Percentiles rank a stretch among this genome's conserved stretches.
Conservation (phyloP, 53 echinoderm and acorn worm genomes). For the Zoroaster sp. region DNA sequence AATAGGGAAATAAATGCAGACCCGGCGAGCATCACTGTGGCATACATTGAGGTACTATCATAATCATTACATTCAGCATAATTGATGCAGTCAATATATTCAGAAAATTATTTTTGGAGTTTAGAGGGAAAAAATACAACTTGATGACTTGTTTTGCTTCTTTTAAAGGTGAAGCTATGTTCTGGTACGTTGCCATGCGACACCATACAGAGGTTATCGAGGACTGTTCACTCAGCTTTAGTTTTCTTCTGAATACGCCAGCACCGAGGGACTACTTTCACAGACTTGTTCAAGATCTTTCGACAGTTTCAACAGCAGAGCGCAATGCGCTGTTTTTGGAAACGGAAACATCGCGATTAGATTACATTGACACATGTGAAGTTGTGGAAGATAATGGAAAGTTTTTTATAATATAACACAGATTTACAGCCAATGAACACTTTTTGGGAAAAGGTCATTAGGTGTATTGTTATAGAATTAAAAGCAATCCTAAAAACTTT, state of each 20-base stretch:
- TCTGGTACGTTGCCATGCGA: conserved; percentile 87
- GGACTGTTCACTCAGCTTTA: conserved; percentile 93
- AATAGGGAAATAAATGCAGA: too few relatives aligned
- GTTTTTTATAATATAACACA: conserved; percentile 30
- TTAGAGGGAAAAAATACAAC: neutral
- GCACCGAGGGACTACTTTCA: conserved; percentile 71
- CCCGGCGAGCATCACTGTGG: too few relatives aligned
- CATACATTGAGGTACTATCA: too few relatives aligned
- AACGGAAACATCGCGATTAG: conserved; percentile 24
- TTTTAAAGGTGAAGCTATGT: conserved; percentile 76
- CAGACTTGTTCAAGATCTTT: conserved; percentile 55
- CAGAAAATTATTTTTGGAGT: neutral
- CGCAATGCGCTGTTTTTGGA: conserved; percentile 36
- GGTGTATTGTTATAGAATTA: too few relatives aligned
- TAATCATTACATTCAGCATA: too few relatives aligned
- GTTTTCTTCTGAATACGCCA: conserved; percentile 73
- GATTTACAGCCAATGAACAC: neutral
- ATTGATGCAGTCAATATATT: neutral
- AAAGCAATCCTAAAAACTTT: too few relatives aligned
- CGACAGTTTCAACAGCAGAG: conserved; percentile 31
- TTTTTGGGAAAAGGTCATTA: too few relatives aligned
- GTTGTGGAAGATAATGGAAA: conserved; percentile 46
- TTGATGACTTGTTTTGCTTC: neutral
- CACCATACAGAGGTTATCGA: conserved; percentile 87
- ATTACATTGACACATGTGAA: conserved; percentile 56